Conservation (phyloP, 2,113 vertebrate species). For the Mustela nigripes region DNA sequence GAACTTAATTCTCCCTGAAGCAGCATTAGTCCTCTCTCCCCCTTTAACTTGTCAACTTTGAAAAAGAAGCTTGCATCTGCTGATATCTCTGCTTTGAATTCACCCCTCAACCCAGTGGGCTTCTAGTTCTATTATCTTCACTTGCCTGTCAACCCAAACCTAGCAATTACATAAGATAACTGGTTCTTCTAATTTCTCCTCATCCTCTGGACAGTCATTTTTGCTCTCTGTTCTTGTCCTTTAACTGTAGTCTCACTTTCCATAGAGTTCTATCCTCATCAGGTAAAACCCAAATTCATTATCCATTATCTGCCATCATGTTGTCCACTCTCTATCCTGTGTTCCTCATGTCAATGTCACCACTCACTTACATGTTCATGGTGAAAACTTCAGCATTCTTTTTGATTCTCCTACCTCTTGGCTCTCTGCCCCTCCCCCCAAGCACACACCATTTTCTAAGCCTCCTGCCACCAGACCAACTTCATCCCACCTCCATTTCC, state of each 20-base stretch:
- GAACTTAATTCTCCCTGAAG: neutral
- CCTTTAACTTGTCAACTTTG: neutral
- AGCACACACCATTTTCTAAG: neutral
- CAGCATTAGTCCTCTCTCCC: neutral
- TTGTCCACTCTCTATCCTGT: neutral
- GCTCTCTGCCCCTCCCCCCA: too few species aligned
- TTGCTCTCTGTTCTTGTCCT: neutral
- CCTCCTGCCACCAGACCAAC: neutral
- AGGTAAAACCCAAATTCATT: neutral
- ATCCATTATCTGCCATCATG: neutral
- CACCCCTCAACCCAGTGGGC: neutral
- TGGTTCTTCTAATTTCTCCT: neutral
- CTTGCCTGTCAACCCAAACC: neutral
- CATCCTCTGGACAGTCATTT: neutral
- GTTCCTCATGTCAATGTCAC: neutral
- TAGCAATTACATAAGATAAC: neutral
- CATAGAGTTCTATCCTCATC: neutral
- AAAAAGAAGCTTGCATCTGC: neutral
- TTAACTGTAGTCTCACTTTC: neutral
- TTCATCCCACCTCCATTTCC: neutral
- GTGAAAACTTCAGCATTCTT: neutral
- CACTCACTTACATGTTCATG: neutral
- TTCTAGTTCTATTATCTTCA: neutral
- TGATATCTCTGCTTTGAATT: neutral
- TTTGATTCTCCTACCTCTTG: neutral